Evolutionary conservation across 1,140 invertebrate species (phyloP), one percentile per base, ranked within the genome.

Genomic region (Drosophila arawakana): DNA sequence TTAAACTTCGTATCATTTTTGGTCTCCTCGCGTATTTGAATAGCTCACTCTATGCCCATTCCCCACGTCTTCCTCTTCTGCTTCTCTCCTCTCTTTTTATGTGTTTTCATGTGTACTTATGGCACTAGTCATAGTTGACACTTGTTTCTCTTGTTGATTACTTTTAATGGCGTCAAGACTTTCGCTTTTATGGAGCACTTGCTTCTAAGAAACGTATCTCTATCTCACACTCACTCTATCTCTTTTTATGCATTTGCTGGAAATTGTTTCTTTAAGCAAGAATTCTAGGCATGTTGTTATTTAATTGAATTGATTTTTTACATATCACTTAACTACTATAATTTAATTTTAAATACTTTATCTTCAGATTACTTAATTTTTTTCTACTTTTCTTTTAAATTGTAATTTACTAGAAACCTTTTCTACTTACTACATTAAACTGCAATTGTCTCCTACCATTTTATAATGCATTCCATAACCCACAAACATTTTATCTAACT

Each of bases 111-210:
- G 81, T 88, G 76, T 88, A 82, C 83, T 77, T 78, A 86, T 86
- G 83, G 83, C 83, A 86, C 83, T 82, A 86, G 83, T 82, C 83
- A 80, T 69, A 75, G 84, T 80, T 88, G 83, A 86, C 83, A 86
- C 83, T 88, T 88, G 86, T 75, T 83, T 70, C 60, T 60, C 41
- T 25, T 46, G 54, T 55, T 89, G 77, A 83, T 78, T 83, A 67
- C 84, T 68, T 57, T 79, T 84, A 89, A 89, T 89, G 84, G 84
- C 84, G 84, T 89, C 84, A 89, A 89, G 84, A 89, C 80, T 84
- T 89, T 89, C 84, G 84, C 78, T 89, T 89, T 89, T 89, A 89
- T 89, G 85, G 84, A 61, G 75, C 74, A 43, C 67, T 54, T 74
- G 73, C 63, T 89, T 88, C 83, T 63, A 89, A 73, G 84, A 88